phyloP scores from a whole-genome alignment of 2,113 vertebrate genomes.

The Colius striatus region DNA sequence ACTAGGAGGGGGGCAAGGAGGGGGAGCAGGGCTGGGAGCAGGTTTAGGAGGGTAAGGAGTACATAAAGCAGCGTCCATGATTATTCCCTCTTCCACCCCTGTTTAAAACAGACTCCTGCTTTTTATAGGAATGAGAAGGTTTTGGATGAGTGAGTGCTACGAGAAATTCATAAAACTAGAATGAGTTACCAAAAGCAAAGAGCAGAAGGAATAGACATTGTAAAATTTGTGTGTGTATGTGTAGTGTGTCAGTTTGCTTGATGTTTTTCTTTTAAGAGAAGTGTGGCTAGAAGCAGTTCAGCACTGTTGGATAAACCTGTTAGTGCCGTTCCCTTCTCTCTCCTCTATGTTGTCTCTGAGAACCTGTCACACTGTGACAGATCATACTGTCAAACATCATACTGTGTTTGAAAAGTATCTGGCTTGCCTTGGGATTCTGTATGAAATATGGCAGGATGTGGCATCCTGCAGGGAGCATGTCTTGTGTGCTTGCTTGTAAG shows the following conservation, averaged over 20 bases:
- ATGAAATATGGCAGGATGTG: conserved; percentile 1
- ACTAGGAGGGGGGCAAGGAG: background rate
- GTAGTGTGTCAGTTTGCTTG: background rate
- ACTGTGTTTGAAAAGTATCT: conserved; percentile 9
- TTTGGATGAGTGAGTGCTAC: background rate
- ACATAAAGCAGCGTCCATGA: background rate
- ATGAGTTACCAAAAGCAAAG: background rate
- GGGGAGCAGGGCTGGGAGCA: background rate
- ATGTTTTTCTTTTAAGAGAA: background rate
- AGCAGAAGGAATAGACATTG: background rate
- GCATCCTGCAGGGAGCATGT: conserved; percentile 42
- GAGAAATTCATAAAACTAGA: background rate
- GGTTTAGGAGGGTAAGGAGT: background rate
- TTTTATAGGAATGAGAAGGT: background rate
- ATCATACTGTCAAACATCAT: background rate
- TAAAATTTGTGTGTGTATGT: background rate
- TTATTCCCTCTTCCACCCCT: fast-evolving
- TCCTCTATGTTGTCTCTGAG: background rate
- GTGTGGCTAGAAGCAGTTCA: background rate
- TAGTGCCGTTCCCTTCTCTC: background rate
- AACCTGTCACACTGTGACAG: conserved; percentile 25
- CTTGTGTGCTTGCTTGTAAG: background rate
- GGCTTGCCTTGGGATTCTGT: conserved; percentile 18
- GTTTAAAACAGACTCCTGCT: background rate
- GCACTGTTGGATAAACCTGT: background rate